Evolutionary conservation across 2,113 vertebrate genomes (phyloP).

Genomic region (Chaetodon trifascialis): DNA sequence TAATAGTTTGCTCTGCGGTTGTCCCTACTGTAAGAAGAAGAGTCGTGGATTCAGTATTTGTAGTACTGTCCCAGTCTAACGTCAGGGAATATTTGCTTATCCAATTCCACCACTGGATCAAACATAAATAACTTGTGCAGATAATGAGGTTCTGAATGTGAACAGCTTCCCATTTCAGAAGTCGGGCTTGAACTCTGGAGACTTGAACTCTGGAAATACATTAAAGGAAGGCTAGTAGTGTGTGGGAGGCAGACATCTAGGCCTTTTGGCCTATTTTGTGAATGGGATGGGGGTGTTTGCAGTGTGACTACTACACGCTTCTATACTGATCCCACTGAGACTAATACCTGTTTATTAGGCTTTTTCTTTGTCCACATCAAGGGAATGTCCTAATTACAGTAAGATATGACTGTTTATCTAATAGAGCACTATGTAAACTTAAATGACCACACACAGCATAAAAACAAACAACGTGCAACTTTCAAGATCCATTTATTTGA

Average conservation of each 20-base stretch:
- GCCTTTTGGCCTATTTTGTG: background rate
- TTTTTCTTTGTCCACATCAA: background rate
- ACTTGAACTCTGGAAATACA: background rate
- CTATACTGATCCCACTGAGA: background rate
- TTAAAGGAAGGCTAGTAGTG: background rate
- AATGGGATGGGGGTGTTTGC: background rate
- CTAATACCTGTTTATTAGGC: background rate
- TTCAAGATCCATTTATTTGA: slow-evolving; percentile 85
- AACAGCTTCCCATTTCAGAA: slow-evolving; percentile 10
- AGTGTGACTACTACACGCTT: background rate
- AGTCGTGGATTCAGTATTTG: background rate
- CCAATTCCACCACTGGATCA: slow-evolving; percentile 12
- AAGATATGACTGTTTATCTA: background rate
- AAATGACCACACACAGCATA: slow-evolving; percentile 26
- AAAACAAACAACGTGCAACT: slow-evolving; percentile 41
- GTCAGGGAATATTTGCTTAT: slow-evolving; percentile 15
- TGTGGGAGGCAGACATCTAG: background rate
- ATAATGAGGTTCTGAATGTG: background rate
- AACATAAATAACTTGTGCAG: slow-evolving; percentile 30
- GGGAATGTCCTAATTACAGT: background rate
- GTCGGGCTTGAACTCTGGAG: background rate
- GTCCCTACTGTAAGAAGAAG: slow-evolving; percentile 14
- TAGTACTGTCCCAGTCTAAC: background rate
- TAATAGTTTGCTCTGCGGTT: slow-evolving; percentile 15
- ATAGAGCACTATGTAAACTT: background rate